A percentile compares a stretch with the other conserved stretches of the same genome.
Conservation (phyloP, 2,888 invertebrate genomes). For the Melitaea athalia region DNA sequence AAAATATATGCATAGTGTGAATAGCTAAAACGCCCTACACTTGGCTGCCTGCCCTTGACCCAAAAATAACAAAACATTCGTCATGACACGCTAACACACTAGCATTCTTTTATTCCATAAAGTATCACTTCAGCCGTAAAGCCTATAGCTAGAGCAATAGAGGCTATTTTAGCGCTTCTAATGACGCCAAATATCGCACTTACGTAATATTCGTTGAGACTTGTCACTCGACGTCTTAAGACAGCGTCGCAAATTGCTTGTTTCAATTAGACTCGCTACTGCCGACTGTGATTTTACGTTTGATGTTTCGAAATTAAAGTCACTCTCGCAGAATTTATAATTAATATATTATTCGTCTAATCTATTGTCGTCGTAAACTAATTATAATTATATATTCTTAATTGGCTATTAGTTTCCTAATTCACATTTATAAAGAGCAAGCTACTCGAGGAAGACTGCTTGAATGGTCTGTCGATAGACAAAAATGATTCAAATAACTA, state of each 20-base stretch:
- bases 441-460: no score
- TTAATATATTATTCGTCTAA: not conserved
- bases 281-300: slow-evolving; percentile 16
- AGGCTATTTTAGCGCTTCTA: slow-evolving; percentile 33
- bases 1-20: slow-evolving; percentile 40
- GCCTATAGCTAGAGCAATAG: slow-evolving; percentile 35
- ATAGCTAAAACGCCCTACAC: slow-evolving; percentile 45
- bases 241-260: slow-evolving; percentile 49
- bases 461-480: no score
- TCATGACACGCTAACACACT: slow-evolving; percentile 66
- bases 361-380: not conserved
- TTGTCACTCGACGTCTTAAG: slow-evolving; percentile 36
- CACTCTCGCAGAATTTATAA: not conserved
- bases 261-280: slow-evolving; percentile 17
- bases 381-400: not conserved
- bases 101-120: slow-evolving; percentile 25
- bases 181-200: slow-evolving; percentile 32
- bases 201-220: slow-evolving; percentile 33
- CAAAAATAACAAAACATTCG: slow-evolving; percentile 69
- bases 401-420: no score
- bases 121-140: slow-evolving; percentile 18
- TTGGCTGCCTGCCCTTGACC: slow-evolving; percentile 68
- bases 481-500: no score
- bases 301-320: not conserved
- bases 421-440: no score